phyloP scores from a whole-genome alignment of 2,797 vertebrate genomes.

The Megalops cyprinoides region DNA sequence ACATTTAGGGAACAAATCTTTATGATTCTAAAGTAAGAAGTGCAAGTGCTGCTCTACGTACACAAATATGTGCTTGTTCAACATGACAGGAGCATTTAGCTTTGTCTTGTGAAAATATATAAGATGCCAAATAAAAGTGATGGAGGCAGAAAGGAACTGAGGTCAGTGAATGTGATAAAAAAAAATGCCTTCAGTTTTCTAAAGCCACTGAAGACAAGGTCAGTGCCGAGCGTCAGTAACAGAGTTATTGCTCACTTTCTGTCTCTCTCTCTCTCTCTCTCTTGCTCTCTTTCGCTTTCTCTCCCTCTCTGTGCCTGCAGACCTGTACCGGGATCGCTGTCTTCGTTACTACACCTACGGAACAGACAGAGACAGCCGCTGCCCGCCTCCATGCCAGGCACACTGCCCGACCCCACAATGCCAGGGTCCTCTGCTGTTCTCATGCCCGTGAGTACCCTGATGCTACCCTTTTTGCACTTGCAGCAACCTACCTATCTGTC shows the following conservation, averaged over 20 bases:
- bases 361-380: constrained; percentile 98
- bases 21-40: neutral
- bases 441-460: constrained; percentile 91
- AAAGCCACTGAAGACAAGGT: neutral
- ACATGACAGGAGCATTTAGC: too few relatives aligned
- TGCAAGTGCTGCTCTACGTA: neutral
- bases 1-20: neutral
- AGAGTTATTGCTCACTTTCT: constrained; percentile 7
- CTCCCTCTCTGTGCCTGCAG: constrained; percentile 64
- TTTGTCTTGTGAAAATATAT: neutral
- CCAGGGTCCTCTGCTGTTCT: constrained; percentile 96
- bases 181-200: neutral
- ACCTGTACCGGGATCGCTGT: constrained; percentile 97
- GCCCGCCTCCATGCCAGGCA: constrained; percentile 98
- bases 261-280: neutral
- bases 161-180: neutral
- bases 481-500: neutral
- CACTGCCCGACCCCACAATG: constrained; percentile 96
- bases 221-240: neutral
- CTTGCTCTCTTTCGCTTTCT: neutral
- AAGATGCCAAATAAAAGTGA: neutral
- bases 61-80: neutral
- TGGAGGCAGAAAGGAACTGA: neutral
- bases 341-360: constrained; percentile 96
- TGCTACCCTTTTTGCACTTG: neutral